phyloP scores from a whole-genome alignment of 2,113 vertebrate genomes.

The Morone chrysops region DNA sequence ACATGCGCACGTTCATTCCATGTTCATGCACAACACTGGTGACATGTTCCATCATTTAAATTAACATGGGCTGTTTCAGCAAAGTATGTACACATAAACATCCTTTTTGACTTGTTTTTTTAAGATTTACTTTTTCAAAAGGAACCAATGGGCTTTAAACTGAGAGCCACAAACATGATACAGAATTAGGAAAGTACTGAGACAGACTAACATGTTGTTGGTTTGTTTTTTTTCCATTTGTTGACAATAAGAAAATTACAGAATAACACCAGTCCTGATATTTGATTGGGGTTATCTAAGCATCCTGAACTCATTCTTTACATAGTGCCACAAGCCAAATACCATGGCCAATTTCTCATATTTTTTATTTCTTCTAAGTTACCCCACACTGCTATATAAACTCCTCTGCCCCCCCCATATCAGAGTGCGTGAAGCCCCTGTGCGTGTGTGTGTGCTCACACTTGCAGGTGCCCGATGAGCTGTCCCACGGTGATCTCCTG shows the following conservation, averaged over 20 bases:
- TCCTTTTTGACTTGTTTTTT: not conserved
- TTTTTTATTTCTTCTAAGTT: not conserved
- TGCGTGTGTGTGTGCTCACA: slow-evolving; percentile 93
- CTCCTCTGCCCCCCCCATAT: slow-evolving; percentile 13
- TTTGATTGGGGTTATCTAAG: slow-evolving; percentile 6
- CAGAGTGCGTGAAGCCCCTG: slow-evolving; percentile 77
- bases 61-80: not conserved
- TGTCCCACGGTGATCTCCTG: slow-evolving; percentile 98
- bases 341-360: not conserved
- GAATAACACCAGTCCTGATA: not conserved
- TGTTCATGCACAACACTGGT: not conserved
- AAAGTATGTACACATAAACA: not conserved
- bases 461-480: slow-evolving; percentile 98
- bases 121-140: not conserved
- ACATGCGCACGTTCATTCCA: no score
- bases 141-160: not conserved
- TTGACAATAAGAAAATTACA: not conserved
- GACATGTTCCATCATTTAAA: not conserved
- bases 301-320: slow-evolving; percentile 26
- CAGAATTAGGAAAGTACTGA: not conserved
- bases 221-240: slow-evolving; percentile 17
- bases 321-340: slow-evolving; percentile 4
- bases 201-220: not conserved
- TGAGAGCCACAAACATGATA: not conserved
- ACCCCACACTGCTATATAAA: slow-evolving; percentile 25